phyloP scores from a whole-genome alignment of 2,113 vertebrate species.

The Argyrosomus japonicus region DNA sequence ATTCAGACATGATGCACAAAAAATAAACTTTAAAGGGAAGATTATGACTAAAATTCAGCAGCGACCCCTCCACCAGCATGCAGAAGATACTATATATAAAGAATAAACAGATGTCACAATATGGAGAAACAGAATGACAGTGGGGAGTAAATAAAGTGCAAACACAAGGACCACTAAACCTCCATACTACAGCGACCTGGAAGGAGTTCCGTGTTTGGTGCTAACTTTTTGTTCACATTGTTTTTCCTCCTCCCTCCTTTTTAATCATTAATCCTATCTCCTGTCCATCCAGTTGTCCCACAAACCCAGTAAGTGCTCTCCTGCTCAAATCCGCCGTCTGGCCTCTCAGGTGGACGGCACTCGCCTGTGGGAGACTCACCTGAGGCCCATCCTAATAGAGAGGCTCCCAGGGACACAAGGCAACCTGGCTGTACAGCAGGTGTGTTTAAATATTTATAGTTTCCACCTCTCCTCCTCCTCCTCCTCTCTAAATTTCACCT shows the following conservation, averaged over 20 bases:
- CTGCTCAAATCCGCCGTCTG: conserved; percentile 81
- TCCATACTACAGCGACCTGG: background rate
- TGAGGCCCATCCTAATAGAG: conserved; percentile 88
- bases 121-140: background rate
- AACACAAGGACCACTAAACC: background rate
- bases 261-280: background rate
- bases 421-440: conserved; percentile 86
- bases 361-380: conserved; percentile 87
- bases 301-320: conserved; percentile 81
- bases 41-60: background rate
- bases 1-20: background rate
- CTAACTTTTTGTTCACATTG: background rate
- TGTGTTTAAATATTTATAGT: conserved; percentile 51
- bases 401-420: conserved; percentile 86
- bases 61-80: background rate
- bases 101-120: background rate
- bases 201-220: background rate
- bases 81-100: background rate
- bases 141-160: background rate
- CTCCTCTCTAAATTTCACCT: background rate
- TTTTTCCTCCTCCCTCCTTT: background rate
- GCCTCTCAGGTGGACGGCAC: conserved; percentile 82
- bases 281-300: conserved; percentile 73
- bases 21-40: background rate
- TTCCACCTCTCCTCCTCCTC: background rate